Base-by-base conservation (phyloP, 2,113 vertebrate genomes). In the Scomber japonicus region DNA sequence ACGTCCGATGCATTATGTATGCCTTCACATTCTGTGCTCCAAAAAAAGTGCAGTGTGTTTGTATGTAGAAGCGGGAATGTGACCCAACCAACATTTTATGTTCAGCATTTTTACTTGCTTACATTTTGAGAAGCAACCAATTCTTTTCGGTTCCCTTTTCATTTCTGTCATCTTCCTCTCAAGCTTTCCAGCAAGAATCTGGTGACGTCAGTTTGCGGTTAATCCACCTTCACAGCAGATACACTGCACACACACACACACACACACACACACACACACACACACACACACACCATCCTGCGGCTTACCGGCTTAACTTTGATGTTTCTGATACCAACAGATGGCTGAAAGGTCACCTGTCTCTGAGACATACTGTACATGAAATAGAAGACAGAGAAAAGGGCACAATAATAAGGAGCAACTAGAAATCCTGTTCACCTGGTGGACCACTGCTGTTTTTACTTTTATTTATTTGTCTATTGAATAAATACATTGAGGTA, bases 331-430 rank as follows among this genome's bases (percentile, higher is more conserved):
- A 83, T 81, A 63, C 59, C 54, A 75, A 63, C 61, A 84, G 56
- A 75, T 71, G 78, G 46, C 56, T 72, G 48, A 89, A 89, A 86
- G 62, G 75, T 86, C 87, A 64, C 67, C 66, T 61, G 59, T 65
- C 30, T 81, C 44, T 40, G 56, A 75, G 67, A 75, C 40, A 14
- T 62, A 68, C 53, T 66, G 48, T 21, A 30, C 65, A 62, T 66
- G 60, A 75, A 79, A 69, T 16, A 71, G 55, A 78, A 61, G 30
- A 50, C 35, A 44, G 57, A 59, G 64, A 56, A 44, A 45, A 7
- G 3, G 69, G 54, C 60, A 21, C 11, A 40, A 40, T 40, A 44
- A 50, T 24, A 64, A 0, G 21, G 9, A 31, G 21, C 4, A 54
- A 54, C 21, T 5, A 12, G 40, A 57, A 50, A 11, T 44, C 11